phyloP scores from a whole-genome alignment of 2,888 invertebrate species.

The Amphipoea lucens region DNA sequence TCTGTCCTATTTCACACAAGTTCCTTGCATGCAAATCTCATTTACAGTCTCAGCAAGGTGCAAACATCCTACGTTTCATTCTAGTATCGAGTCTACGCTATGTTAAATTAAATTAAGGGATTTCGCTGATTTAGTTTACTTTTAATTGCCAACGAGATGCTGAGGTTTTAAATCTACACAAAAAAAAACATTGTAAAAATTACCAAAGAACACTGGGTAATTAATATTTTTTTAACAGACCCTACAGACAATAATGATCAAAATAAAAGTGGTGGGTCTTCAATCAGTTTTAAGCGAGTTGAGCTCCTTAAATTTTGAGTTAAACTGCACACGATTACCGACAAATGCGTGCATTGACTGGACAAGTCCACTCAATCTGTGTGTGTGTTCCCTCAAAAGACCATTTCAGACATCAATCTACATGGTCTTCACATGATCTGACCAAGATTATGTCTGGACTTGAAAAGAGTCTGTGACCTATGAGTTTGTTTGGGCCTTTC shows the following conservation, averaged over 20 bases:
- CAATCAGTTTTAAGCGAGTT: background rate
- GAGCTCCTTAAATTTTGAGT: background rate
- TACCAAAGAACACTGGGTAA: background rate
- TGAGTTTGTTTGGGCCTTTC: background rate
- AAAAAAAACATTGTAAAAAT: background rate
- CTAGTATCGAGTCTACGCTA: background rate
- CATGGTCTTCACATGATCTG: background rate
- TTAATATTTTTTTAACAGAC: background rate
- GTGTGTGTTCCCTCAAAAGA: background rate
- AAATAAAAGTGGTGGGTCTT: background rate
- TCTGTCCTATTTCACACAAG: conserved; percentile 20
- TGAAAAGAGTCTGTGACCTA: background rate
- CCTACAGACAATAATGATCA: background rate
- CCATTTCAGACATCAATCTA: background rate
- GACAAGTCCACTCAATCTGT: background rate
- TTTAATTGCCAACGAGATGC: background rate
- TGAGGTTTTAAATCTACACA: background rate
- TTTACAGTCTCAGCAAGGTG: conserved; percentile 21
- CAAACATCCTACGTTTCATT: conserved; percentile 49
- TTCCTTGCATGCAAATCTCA: conserved; percentile 22
- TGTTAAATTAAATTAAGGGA: background rate
- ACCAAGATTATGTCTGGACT: background rate
- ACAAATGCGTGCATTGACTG: background rate
- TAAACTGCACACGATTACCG: background rate
- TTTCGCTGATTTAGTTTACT: background rate